Evolutionary conservation across 2,113 vertebrate genomes (phyloP), one percentile per base, ranked within the genome.

Genomic region (Seriola quinqueradiata): DNA sequence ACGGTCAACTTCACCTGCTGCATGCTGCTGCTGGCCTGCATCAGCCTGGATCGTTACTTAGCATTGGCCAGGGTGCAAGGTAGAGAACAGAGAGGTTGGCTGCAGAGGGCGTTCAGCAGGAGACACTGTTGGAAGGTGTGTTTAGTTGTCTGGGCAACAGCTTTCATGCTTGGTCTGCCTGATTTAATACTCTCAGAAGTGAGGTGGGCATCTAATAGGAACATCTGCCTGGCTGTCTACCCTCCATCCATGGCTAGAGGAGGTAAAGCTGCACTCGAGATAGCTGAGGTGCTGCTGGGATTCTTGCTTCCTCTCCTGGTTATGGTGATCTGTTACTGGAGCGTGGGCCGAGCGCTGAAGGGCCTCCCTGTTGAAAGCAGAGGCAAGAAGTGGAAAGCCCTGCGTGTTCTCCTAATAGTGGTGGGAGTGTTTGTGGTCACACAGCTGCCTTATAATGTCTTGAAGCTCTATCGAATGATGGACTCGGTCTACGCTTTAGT

Each of bases 1-100:
- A 96, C 96, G 0, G 89, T 96, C 46, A 99, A 97, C 86, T 99
- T 99, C 88, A 96, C 96, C 77, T 97, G 96, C 38, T 95, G 97
- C 81, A 99, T 99, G 97, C 91, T 97, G 83, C 95, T 99, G 70
- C 91, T 99, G 90, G 97, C 97, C 32, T 98, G 96, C 58, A 97
- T 99, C 91, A 99, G 98, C 3, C 54, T 98, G 70, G 97, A 99
- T 38, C 96, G 97, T 21, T 96, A 97, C 40, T 84, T 92, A 54
- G 95, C 96, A 0, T 81, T 95, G n/a, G 87, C 25, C 13, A 78
- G 82, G 38, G 75, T 7, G 1, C 89, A 75, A 25, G 68, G 83
- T 1, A 42, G 21, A 42, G 78, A 74, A 10, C 68, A 36, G 11
- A 69, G 64, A 54, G 66, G 70, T 4, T 3, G 74, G 7, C 25